Evolutionary conservation across 2,797 vertebrate genomes (phyloP).

Genomic region (Discoglossus pictus): DNA sequence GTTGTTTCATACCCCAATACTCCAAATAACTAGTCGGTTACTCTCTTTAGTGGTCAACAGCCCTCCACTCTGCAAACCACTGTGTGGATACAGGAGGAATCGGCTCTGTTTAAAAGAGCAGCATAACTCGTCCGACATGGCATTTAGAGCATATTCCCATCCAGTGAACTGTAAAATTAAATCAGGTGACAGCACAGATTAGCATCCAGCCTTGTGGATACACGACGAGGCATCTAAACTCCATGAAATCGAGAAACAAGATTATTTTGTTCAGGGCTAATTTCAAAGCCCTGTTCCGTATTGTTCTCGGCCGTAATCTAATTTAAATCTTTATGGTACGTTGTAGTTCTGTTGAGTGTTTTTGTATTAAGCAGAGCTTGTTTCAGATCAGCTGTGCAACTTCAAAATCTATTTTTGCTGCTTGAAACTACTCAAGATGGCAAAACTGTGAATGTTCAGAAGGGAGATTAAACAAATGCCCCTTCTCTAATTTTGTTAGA

Average conservation of each 20-base stretch:
- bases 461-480: slow-evolving; percentile 19
- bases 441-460: slow-evolving; percentile 34
- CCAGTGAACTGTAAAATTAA: slow-evolving; percentile 83
- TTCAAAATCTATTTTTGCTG: slow-evolving; percentile 34
- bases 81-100: slow-evolving; percentile 23
- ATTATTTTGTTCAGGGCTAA: slow-evolving; percentile 76
- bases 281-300: slow-evolving; percentile 66
- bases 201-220: slow-evolving; percentile 67
- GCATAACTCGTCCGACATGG: slow-evolving; percentile 55
- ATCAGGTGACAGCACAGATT: slow-evolving; percentile 77
- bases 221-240: slow-evolving; percentile 74
- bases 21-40: too few species aligned
- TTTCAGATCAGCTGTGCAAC: slow-evolving; percentile 44
- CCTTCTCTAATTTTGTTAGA: too few species aligned
- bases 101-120: slow-evolving; percentile 63
- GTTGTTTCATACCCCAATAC: too few species aligned
- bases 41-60: too few species aligned
- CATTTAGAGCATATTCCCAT: slow-evolving; percentile 76
- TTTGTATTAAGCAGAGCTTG: slow-evolving; percentile 7
- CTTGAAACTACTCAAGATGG: slow-evolving; percentile 45
- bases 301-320: slow-evolving; percentile 49
- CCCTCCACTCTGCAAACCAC: too few species aligned
- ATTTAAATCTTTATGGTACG: slow-evolving; percentile 22
- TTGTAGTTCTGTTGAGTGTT: slow-evolving; percentile 21
- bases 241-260: slow-evolving; percentile 88